Percentiles rank a stretch among this genome's conserved stretches.
These are phyloP conservation scores for Lydus trimaculatus DNA, from an alignment of 2,888 invertebrate species.

Conservation along the genomic window DNA sequence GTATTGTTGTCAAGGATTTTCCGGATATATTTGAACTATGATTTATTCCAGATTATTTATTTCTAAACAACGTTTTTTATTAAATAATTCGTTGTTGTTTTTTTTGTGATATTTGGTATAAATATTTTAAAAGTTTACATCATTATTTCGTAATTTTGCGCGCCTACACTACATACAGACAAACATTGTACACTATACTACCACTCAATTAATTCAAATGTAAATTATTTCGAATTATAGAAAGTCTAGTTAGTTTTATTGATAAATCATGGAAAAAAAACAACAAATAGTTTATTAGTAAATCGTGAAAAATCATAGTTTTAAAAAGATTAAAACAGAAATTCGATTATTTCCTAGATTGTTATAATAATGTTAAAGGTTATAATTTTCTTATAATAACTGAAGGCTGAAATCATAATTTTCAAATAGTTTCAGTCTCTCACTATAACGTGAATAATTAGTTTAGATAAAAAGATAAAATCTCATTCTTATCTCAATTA, in stretches of 20 bases:
- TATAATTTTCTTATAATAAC: not conserved
- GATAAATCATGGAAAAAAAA: not conserved
- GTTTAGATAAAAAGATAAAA: too few relatives aligned
- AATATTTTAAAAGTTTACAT: not conserved
- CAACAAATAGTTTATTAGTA: not conserved
- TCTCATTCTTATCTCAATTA: too few relatives aligned
- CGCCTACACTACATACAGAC: not conserved
- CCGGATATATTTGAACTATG: not conserved
- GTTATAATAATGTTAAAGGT: not conserved
- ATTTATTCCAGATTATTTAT: not conserved
- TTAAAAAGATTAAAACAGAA: not conserved
- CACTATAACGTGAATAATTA: too few relatives aligned
- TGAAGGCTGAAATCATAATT: not conserved
- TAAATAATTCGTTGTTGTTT: not conserved
- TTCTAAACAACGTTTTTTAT: not conserved
- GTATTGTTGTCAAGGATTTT: not conserved
- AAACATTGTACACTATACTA: not conserved
- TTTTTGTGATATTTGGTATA: not conserved
- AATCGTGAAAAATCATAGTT: not conserved
- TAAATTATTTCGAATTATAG: not conserved
- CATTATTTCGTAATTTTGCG: constrained; percentile 3
- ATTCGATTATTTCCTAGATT: not conserved
- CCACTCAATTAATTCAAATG: constrained; percentile 4
- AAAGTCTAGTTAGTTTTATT: not conserved
- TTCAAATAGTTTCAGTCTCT: too few relatives aligned